These are phyloP conservation scores for Lates calcarifer DNA, from an alignment of 2,113 vertebrate genomes.

Conservation along the genomic window DNA sequence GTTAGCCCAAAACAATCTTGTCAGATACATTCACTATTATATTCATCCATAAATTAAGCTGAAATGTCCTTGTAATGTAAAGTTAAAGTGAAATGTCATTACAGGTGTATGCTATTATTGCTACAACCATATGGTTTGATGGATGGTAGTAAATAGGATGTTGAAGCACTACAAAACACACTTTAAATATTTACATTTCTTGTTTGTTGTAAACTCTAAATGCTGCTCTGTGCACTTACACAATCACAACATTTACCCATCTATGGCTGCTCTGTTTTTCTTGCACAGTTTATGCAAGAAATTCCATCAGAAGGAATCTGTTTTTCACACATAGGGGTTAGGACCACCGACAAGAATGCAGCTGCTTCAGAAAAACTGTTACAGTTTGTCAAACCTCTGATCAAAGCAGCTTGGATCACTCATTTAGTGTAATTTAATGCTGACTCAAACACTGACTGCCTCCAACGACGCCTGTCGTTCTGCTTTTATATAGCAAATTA, in stretches of 20 bases:
- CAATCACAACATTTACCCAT: background rate
- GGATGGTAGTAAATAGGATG: background rate
- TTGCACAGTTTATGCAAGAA: conserved; percentile 1
- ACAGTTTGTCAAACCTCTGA: background rate
- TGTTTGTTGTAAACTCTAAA: conserved; percentile 7
- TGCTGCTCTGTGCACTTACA: background rate
- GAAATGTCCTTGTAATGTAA: background rate
- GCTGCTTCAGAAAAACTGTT: conserved; percentile 5
- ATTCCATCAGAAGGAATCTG: background rate
- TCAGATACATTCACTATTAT: background rate
- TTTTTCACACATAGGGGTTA: conserved; percentile 4
- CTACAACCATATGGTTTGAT: no score
- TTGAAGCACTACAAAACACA: background rate
- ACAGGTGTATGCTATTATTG: background rate
- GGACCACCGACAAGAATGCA: background rate
- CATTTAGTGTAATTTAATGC: conserved; percentile 8
- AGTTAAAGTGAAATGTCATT: no score
- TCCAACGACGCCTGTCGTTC: conserved; percentile 21
- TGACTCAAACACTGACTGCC: conserved; percentile 37
- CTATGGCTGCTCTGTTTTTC: background rate
- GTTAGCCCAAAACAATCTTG: background rate
- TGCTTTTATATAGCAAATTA: conserved; percentile 60
- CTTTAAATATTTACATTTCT: background rate
- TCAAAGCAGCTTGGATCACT: conserved; percentile 23
- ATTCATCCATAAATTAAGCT: background rate